Evolutionary conservation across 2,797 vertebrate genomes (phyloP).

Genomic region (Esox masquinongy): DNA sequence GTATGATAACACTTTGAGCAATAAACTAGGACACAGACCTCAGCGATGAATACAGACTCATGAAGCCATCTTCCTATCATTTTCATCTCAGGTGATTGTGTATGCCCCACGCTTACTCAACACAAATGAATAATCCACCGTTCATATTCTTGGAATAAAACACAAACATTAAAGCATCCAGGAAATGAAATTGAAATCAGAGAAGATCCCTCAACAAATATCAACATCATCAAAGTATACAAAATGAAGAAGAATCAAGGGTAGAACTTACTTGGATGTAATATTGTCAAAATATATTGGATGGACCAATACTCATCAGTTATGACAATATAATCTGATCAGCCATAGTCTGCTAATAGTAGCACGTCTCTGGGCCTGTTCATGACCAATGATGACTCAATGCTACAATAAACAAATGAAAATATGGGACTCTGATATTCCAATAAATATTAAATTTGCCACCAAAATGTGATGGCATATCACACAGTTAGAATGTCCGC

Average conservation of each 20-base stretch:
- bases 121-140: too few relatives aligned
- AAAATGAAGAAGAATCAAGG: not conserved
- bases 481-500: not conserved
- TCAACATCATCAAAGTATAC: not conserved
- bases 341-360: not conserved
- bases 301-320: not conserved
- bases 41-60: not conserved
- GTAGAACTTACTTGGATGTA: not conserved
- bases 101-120: too few relatives aligned
- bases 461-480: not conserved
- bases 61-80: not conserved
- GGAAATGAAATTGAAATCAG: not conserved
- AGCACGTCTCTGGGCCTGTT: conserved; percentile 3
- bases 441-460: conserved; percentile 12
- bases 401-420: conserved; percentile 35
- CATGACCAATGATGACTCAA: conserved; percentile 18
- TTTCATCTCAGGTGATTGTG: not conserved
- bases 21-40: not conserved
- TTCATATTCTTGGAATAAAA: too few relatives aligned
- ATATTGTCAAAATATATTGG: not conserved
- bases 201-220: not conserved
- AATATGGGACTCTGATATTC: conserved; percentile 29
- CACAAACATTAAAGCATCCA: too few relatives aligned
- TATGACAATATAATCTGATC: not conserved
- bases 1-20: not conserved